Conservation (phyloP, 1,140 invertebrate species). For the Belonocnema kinseyi region DNA sequence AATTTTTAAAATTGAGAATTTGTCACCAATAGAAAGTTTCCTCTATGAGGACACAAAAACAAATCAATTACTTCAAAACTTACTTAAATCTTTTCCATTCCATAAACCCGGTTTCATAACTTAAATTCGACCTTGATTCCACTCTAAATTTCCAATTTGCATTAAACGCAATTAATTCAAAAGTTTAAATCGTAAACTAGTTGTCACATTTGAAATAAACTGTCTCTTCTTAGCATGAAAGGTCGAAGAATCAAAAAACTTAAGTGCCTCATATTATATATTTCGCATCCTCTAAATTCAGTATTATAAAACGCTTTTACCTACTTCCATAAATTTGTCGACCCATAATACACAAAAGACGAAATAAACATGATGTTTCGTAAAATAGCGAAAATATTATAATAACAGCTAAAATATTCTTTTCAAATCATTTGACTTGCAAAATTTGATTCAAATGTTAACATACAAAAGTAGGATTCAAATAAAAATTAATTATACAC, state of each 20-base stretch:
- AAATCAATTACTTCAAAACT: too few relatives aligned
- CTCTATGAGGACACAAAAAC: too few relatives aligned
- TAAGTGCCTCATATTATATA: neutral
- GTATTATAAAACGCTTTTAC: neutral
- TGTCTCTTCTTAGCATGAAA: too few relatives aligned
- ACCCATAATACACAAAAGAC: neutral
- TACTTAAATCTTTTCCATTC: too few relatives aligned
- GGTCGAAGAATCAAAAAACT: too few relatives aligned
- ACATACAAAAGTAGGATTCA: neutral
- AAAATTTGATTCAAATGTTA: neutral
- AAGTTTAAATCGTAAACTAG: too few relatives aligned
- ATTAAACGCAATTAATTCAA: neutral
- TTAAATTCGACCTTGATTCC: too few relatives aligned
- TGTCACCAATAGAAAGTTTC: too few relatives aligned
- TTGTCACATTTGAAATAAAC: too few relatives aligned
- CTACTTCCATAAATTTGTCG: neutral
- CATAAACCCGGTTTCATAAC: too few relatives aligned
- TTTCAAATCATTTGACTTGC: neutral
- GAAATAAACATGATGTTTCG: slow-evolving; percentile 1
- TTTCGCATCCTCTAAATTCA: neutral
- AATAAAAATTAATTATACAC: neutral
- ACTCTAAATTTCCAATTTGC: too few relatives aligned
- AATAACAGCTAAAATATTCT: slow-evolving; percentile 1
- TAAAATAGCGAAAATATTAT: slow-evolving; percentile 11
- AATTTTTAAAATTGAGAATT: too few relatives aligned